Percentiles rank a stretch among this genome's conserved stretches.
Evolutionary conservation across 2,888 invertebrate genomes (phyloP).

Genomic region (Caenorhabditis sp.): DNA sequence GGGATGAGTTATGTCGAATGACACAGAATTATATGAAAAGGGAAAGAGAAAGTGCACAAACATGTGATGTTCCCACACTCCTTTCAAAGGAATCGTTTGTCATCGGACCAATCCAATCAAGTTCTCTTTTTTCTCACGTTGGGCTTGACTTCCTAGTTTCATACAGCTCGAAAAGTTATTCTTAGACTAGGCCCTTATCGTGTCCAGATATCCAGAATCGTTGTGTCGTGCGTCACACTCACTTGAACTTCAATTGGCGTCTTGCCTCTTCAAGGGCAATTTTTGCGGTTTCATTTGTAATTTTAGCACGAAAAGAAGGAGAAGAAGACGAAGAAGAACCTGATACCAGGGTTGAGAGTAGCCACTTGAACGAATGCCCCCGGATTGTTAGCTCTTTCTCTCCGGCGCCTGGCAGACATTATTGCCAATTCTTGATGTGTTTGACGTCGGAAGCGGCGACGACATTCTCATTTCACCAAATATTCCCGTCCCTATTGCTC

Average conservation of each 20-base stretch:
- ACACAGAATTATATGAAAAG: background rate
- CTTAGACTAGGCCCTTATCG: background rate
- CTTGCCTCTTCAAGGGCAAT: background rate
- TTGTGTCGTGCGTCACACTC: constrained; percentile 13
- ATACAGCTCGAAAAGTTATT: background rate
- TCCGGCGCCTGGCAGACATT: constrained; percentile 31
- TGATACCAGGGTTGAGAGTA: no score
- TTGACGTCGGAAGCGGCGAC: constrained; percentile 48
- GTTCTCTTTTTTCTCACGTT: constrained; percentile 36
- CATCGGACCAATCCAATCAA: constrained; percentile 27
- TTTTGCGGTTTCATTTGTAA: constrained; percentile 13
- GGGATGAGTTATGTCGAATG: constrained; percentile 5
- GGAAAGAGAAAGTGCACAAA: constrained; percentile 17
- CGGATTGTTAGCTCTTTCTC: background rate
- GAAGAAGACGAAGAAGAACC: no score
- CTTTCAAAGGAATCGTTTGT: constrained; percentile 26
- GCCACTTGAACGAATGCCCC: constrained; percentile 41
- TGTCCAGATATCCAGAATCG: no score
- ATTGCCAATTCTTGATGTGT: constrained; percentile 56
- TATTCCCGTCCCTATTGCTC: constrained; percentile 20
- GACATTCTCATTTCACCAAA: constrained; percentile 45
- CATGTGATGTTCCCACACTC: constrained; percentile 49
- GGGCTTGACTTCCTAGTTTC: constrained; percentile 30
- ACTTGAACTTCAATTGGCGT: constrained; percentile 32
- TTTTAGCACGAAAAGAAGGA: constrained; percentile 35